These are phyloP conservation scores for Boleophthalmus pectinirostris DNA, from an alignment of 2,113 vertebrate genomes.

Conservation along the genomic window DNA sequence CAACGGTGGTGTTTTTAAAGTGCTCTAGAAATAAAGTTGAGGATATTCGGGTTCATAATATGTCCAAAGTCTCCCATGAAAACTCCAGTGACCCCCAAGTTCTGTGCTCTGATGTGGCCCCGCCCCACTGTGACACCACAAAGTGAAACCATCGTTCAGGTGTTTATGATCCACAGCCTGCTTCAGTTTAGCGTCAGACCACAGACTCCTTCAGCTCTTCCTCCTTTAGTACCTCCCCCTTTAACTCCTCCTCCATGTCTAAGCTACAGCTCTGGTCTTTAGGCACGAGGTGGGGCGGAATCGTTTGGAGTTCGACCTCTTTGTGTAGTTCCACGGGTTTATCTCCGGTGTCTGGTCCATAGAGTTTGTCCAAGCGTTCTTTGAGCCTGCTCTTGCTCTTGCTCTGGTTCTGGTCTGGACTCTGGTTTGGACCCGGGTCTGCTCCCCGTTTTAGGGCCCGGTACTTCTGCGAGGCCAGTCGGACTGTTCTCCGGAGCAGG, in stretches of 20 bases:
- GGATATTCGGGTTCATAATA: too few species aligned
- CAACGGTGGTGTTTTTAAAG: too few species aligned
- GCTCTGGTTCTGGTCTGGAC: conserved; percentile 53
- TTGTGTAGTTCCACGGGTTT: conserved; percentile 39
- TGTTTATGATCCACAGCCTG: background rate
- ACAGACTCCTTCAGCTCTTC: background rate
- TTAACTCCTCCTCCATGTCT: conserved; percentile 72
- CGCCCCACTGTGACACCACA: too few species aligned
- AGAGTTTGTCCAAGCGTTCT: conserved; percentile 74
- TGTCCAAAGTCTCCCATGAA: too few species aligned
- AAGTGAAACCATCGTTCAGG: too few species aligned
- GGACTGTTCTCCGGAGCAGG: conserved; percentile 79
- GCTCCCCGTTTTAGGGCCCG: conserved; percentile 52
- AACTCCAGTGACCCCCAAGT: too few species aligned
- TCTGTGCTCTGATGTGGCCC: too few species aligned
- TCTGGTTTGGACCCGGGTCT: conserved; percentile 58
- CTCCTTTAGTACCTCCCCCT: background rate
- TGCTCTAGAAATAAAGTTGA: too few species aligned
- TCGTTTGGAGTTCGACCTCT: conserved; percentile 62
- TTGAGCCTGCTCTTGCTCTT: conserved; percentile 70
- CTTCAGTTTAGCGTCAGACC: background rate
- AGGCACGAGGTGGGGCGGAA: conserved; percentile 40
- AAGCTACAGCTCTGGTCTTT: conserved; percentile 8
- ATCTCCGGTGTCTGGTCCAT: conserved; percentile 45
- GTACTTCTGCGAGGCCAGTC: conserved; percentile 84